A percentile compares a stretch with the other conserved stretches of the same genome.
Evolutionary conservation across 2,888 invertebrate genomes (phyloP).

Genomic region (Tachina fera): DNA sequence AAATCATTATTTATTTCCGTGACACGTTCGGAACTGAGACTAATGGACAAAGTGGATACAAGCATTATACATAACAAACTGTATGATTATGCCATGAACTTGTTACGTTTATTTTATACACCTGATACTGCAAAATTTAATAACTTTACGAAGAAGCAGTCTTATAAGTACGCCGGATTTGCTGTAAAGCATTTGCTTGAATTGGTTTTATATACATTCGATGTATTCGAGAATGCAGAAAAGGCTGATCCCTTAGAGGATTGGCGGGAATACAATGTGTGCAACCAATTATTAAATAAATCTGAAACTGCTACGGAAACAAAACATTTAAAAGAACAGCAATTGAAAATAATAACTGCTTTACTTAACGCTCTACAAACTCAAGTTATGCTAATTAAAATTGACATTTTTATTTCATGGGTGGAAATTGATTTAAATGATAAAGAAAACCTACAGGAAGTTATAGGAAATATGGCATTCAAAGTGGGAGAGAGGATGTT

Average conservation of each 20-base stretch:
- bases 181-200: constrained; percentile 76
- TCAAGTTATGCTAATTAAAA: constrained; percentile 77
- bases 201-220: constrained; percentile 75
- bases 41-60: constrained; percentile 75
- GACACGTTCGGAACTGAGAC: constrained; percentile 74
- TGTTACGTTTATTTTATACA: constrained; percentile 77
- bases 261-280: constrained; percentile 75
- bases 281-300: constrained; percentile 68
- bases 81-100: constrained; percentile 76
- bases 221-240: constrained; percentile 73
- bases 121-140: constrained; percentile 77
- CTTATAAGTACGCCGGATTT: constrained; percentile 76
- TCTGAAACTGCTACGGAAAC: constrained; percentile 9
- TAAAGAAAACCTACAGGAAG: constrained; percentile 75
- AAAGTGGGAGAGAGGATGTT: constrained; percentile 75
- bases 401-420: constrained; percentile 79
- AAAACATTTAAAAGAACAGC: constrained; percentile 72
- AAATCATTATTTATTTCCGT: constrained; percentile 75
- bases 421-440: constrained; percentile 76
- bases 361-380: constrained; percentile 77
- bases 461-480: constrained; percentile 76
- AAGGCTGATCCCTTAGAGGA: constrained; percentile 70
- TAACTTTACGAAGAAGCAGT: constrained; percentile 74
- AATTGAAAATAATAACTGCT: constrained; percentile 75
- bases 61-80: constrained; percentile 76